Conservation (phyloP, 2,113 vertebrate species). For the Otocyon megalotis region DNA sequence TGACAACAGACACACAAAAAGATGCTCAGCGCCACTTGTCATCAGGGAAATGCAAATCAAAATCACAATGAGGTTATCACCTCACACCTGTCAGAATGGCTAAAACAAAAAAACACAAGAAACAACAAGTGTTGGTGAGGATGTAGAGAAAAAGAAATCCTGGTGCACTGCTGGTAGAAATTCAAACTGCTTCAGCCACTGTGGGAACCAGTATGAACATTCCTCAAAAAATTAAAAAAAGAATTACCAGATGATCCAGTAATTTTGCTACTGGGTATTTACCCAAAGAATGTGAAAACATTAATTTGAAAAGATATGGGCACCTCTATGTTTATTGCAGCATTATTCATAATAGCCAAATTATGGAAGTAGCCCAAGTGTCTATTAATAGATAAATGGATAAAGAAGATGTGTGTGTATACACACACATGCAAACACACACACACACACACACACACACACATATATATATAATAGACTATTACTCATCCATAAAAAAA, state of each 20-base stretch:
- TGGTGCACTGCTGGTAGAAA: no score
- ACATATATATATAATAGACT: background rate
- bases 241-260: background rate
- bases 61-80: no score
- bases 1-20: no score
- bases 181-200: background rate
- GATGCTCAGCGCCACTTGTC: no score
- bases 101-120: no score
- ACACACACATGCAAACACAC: no score
- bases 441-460: no score
- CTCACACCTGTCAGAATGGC: no score
- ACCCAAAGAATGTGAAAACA: background rate
- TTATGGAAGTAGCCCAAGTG: background rate
- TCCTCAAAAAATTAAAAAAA: background rate
- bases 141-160: no score
- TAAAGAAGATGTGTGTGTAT: background rate
- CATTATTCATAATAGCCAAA: background rate
- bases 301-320: background rate
- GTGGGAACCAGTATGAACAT: background rate
- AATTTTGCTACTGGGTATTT: background rate
- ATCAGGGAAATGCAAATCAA: no score
- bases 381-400: background rate
- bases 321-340: background rate
- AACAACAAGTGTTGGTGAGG: no score
- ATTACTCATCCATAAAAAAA: background rate